phyloP scores from a whole-genome alignment of 2,113 vertebrate species.

The Scatophagus argus region DNA sequence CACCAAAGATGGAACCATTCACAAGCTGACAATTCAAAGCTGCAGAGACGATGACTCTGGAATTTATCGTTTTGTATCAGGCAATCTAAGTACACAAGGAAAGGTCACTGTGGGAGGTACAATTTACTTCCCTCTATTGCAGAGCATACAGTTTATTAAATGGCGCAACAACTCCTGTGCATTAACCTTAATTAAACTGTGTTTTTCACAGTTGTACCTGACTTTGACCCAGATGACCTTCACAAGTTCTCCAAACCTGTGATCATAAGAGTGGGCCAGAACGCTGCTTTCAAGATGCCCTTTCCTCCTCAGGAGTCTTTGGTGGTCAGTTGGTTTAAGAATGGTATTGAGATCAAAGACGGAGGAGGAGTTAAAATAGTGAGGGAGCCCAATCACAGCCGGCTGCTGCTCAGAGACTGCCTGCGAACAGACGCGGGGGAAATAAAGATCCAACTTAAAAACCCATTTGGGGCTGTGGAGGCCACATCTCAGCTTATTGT shows the following conservation, averaged over 20 bases:
- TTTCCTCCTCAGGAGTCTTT: constrained; percentile 84
- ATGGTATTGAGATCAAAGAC: constrained; percentile 80
- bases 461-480: constrained; percentile 82
- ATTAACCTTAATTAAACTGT: constrained; percentile 30
- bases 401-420: constrained; percentile 85
- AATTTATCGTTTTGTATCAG: constrained; percentile 84
- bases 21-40: constrained; percentile 79
- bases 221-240: constrained; percentile 83
- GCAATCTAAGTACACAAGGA: constrained; percentile 73
- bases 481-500: constrained; percentile 84
- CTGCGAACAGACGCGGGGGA: constrained; percentile 85
- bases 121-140: neutral
- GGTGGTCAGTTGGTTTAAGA: constrained; percentile 86
- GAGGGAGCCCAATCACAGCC: constrained; percentile 82
- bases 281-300: constrained; percentile 84
- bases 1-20: constrained; percentile 79
- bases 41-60: constrained; percentile 80
- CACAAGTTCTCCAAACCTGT: constrained; percentile 85
- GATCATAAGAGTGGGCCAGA: constrained; percentile 87
- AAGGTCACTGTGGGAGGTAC: constrained; percentile 80
- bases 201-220: constrained; percentile 83
- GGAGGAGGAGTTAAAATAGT: constrained; percentile 80
- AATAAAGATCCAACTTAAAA: constrained; percentile 89
- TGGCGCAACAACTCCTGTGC: neutral
- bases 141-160: neutral